Percentiles rank a stretch among this genome's conserved stretches.
phyloP scores from a whole-genome alignment of 2,797 vertebrate genomes.

The Denticeps clupeoides region DNA sequence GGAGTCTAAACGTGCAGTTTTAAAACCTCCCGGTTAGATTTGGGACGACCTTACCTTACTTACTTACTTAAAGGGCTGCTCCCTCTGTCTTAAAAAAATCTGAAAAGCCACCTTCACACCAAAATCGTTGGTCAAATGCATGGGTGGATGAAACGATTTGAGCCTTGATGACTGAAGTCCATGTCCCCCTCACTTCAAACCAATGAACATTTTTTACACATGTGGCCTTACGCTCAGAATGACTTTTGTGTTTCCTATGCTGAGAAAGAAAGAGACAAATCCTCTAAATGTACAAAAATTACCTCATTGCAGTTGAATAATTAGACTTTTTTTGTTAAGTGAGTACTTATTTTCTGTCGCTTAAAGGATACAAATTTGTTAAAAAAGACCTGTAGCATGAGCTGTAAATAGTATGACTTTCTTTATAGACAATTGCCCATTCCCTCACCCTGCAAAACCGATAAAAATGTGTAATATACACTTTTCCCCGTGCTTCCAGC shows the following conservation, averaged over 20 bases:
- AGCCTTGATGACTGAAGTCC: no score
- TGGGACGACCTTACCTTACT: no score
- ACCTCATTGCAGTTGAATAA: constrained; percentile 95
- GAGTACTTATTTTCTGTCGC: constrained; percentile 61
- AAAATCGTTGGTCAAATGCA: no score
- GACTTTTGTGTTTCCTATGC: constrained; percentile 51
- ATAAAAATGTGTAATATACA: constrained; percentile 44
- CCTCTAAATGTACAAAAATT: constrained; percentile 88
- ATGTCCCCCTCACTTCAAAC: no score
- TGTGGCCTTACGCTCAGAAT: constrained; percentile 33
- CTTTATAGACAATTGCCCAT: constrained; percentile 43
- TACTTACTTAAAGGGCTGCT: no score
- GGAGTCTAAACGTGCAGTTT: no score
- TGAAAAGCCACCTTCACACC: no score
- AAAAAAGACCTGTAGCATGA: constrained; percentile 75
- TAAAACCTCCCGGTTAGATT: no score
- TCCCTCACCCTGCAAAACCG: constrained; percentile 45
- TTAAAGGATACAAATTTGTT: constrained; percentile 55
- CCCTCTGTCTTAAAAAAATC: no score
- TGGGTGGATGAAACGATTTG: no score
- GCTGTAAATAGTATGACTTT: constrained; percentile 82
- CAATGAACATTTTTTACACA: constrained; percentile 25
- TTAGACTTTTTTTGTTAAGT: constrained; percentile 51
- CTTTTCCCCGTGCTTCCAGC: constrained; percentile 62
- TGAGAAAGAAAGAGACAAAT: constrained; percentile 54